Percentiles rank a stretch among this genome's conserved stretches.
These are phyloP conservation scores for Desoria tigrina DNA, from an alignment of 2,888 invertebrate species.

Conservation along the genomic window DNA sequence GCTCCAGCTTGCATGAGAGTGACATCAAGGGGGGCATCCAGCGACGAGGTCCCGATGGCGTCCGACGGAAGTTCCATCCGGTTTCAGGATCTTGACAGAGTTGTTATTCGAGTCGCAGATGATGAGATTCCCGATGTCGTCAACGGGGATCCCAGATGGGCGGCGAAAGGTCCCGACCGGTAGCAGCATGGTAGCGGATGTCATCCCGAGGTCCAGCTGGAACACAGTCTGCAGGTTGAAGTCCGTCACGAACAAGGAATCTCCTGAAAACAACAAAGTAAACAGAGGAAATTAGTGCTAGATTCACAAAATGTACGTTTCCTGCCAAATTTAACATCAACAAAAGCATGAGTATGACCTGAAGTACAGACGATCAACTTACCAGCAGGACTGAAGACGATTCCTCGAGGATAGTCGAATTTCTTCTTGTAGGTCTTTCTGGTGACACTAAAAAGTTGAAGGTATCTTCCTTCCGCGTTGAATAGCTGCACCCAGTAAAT, in stretches of 20 bases:
- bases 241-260: constrained; percentile 1
- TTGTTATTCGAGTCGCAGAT: constrained; percentile 27
- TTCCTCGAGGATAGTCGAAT: neutral
- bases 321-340: neutral
- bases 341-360: neutral
- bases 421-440: neutral
- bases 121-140: constrained; percentile 33
- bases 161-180: constrained; percentile 1
- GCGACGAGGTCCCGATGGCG: neutral
- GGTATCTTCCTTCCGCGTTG: neutral
- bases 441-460: neutral
- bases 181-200: neutral
- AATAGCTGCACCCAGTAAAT: constrained; percentile 8
- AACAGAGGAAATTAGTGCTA: neutral
- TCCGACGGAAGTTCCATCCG: constrained; percentile 15
- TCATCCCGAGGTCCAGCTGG: neutral
- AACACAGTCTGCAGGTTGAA: neutral
- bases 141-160: constrained; percentile 36
- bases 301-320: no score
- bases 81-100: constrained; percentile 22
- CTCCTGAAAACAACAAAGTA: neutral
- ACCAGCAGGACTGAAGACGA: constrained; percentile 1
- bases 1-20: constrained; percentile 8
- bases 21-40: constrained; percentile 20
- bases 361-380: neutral